Percentiles rank a stretch among this genome's conserved stretches.
Conservation (phyloP, 2,797 vertebrate genomes). For the Dromococcyx pavoninus region DNA sequence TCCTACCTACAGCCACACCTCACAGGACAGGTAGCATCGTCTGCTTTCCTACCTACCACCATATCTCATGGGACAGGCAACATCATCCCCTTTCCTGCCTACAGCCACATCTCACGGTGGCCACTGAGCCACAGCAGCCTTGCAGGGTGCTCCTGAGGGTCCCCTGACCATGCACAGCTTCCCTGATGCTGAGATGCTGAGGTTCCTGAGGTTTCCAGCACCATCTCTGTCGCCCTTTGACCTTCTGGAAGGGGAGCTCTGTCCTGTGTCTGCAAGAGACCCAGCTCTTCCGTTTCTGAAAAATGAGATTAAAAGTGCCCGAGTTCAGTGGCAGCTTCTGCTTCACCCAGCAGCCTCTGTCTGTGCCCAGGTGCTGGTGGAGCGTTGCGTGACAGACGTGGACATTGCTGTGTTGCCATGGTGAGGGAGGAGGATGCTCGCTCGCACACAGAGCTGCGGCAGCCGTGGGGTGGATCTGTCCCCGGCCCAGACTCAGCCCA, state of each 20-base stretch:
- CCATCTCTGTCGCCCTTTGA: background rate
- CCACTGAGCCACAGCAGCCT: background rate
- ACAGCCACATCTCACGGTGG: fast-evolving
- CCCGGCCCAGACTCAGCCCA: background rate
- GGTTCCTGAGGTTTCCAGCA: background rate
- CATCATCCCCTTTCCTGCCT: background rate
- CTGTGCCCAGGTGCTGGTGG: background rate
- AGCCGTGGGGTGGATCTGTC: fast-evolving
- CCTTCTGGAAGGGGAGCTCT: background rate
- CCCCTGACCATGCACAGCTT: background rate
- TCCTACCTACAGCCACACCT: too few relatives aligned
- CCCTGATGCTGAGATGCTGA: fast-evolving
- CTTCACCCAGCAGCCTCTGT: background rate
- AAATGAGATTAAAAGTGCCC: fast-evolving
- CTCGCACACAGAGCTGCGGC: background rate
- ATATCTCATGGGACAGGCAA: too few relatives aligned
- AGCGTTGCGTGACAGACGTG: background rate
- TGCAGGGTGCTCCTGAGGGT: background rate
- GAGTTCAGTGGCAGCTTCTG: background rate
- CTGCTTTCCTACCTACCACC: too few relatives aligned
- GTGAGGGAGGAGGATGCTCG: background rate
- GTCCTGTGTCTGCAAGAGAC: background rate
- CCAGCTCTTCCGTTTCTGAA: background rate
- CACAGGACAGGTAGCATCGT: too few relatives aligned
- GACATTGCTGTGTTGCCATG: background rate